Evolutionary conservation across 2,113 vertebrate species (phyloP), one percentile per base, ranked within the genome.

Genomic region (Cranoglanis bouderius): DNA sequence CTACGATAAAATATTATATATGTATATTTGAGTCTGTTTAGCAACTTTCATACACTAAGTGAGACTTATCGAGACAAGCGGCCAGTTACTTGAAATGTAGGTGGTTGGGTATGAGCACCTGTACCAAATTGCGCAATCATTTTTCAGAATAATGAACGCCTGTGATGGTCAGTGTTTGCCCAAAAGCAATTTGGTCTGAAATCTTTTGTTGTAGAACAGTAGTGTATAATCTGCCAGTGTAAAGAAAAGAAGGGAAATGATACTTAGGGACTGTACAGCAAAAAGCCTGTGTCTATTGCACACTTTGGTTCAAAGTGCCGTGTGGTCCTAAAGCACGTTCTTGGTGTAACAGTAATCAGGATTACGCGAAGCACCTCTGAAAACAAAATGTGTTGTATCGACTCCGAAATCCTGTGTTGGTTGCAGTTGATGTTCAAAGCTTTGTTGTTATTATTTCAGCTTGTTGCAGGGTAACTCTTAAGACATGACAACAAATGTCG

Each of bases 171-270:
- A 13, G 13, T 53, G 51, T 40, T 70, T 85, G 32, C 85, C 24
- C 7, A 4, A 35, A 51, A 65, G 19, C 40, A 51, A 8, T 84
- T 77, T 21, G 21, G 38, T 75, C n/a, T 51, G 40, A 55, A 82
- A 13, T 32, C 38, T 24, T 49, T 87, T 78, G 74, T 21, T 80
- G 55, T 78, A 21, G 16, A 46, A 46, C 51, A 43, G 38, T 8
- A 14, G 18, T 40, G 43, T 35, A 85, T 57, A 12, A 49, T 29
- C 65, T 87, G 24, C 2, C 70, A 81, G 4, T 13, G 19, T 46
- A 3, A 84, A 53, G 21, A 10, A 51, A 82, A 53, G 61, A 91
- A 91, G 86, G 90, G 86, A 91, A 91, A 43, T 2, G 6, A 21
- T 57, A 55, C 16, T 26, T 18, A 26, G 51, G 29, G 81, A 59